Evolutionary conservation across 2,888 invertebrate species (phyloP).

Genomic region (Sipha maydis): DNA sequence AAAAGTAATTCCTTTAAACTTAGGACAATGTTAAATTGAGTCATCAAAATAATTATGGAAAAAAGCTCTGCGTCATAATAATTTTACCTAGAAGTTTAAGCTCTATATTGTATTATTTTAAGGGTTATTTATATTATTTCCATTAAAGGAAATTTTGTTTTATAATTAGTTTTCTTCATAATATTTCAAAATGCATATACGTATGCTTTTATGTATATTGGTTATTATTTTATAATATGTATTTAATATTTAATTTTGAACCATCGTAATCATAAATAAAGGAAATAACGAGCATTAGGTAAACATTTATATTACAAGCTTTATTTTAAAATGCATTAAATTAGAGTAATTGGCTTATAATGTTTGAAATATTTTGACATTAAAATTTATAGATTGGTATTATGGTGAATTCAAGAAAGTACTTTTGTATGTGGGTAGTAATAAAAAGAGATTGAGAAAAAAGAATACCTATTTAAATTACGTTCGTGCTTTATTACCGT

Average conservation of each 20-base stretch:
- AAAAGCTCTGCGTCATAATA: not conserved
- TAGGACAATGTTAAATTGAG: not conserved
- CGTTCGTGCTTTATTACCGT: not conserved
- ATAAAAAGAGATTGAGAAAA: not conserved
- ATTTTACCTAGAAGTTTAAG: not conserved
- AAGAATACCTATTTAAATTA: not conserved
- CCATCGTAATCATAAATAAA: not conserved
- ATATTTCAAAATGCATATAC: not conserved
- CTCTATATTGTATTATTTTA: not conserved
- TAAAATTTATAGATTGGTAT: not conserved
- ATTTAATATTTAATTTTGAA: not conserved
- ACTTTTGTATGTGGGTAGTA: not conserved
- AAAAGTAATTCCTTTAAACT: not conserved
- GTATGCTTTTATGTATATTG: no score
- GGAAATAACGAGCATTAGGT: not conserved
- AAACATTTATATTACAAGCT: not conserved
- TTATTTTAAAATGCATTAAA: not conserved
- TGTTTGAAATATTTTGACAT: not conserved
- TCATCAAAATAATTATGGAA: not conserved
- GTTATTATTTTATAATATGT: not conserved
- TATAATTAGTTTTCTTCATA: not conserved
- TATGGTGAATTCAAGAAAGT: not conserved
- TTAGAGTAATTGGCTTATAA: not conserved
- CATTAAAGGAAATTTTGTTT: not conserved
- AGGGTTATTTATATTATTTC: not conserved